Percentiles rank a stretch among this genome's conserved stretches.
These are phyloP conservation scores for Pocillopora damicornis DNA, from an alignment of 64 coral and sea anemone genomes.

Conservation along the genomic window DNA sequence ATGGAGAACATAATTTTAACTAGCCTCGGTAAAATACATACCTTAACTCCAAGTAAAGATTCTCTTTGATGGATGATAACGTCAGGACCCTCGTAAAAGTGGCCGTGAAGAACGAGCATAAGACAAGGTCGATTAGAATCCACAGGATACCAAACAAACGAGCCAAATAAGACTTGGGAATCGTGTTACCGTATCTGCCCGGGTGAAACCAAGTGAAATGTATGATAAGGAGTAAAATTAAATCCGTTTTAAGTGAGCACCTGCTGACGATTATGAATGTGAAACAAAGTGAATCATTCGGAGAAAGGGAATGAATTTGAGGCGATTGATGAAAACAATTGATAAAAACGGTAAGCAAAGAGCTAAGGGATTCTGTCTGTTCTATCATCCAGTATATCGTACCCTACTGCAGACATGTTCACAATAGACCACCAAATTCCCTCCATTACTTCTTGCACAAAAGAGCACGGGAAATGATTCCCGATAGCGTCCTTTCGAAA, in stretches of 20 bases:
- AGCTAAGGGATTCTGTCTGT: background rate
- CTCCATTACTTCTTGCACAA: background rate
- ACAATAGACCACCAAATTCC: conserved; percentile 25
- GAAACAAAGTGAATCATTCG: no score
- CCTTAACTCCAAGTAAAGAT: background rate
- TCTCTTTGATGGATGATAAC: background rate
- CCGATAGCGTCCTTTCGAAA: background rate
- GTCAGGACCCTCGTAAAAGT: conserved; percentile 16
- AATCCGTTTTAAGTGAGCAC: no score
- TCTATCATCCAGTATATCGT: background rate
- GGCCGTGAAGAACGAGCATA: conserved; percentile 1
- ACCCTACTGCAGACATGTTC: conserved; percentile 31
- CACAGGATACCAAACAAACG: conserved; percentile 16
- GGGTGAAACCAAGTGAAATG: no score
- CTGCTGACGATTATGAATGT: no score
- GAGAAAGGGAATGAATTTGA: background rate
- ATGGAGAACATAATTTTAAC: no score
- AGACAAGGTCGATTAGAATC: background rate
- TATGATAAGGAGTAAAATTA: no score
- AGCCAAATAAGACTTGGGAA: background rate
- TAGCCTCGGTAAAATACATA: background rate
- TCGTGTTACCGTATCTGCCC: background rate
- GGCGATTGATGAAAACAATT: no score
- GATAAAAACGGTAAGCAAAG: background rate
- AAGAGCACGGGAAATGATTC: conserved; percentile 12